A percentile compares a stretch with the other conserved stretches of the same genome.
These are phyloP conservation scores for Calephelis virginiensis DNA, from an alignment of 1,140 invertebrate species.

Conservation along the genomic window DNA sequence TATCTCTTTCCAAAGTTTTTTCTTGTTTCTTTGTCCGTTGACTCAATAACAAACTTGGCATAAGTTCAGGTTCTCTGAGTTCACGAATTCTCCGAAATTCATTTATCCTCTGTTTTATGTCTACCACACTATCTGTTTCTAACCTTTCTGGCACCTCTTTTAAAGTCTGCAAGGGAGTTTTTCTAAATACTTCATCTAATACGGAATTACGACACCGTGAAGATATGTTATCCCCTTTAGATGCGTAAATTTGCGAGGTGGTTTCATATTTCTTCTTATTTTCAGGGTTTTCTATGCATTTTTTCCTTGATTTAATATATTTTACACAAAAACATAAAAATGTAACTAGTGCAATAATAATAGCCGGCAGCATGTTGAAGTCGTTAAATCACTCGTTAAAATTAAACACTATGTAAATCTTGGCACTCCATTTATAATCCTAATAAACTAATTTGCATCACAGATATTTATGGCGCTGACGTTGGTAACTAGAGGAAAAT, in stretches of 20 bases:
- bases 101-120: not conserved
- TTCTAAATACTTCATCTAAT: not conserved
- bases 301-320: slow-evolving; percentile 9
- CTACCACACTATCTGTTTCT: not conserved
- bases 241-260: not conserved
- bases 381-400: slow-evolving; percentile 8
- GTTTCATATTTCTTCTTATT: not conserved
- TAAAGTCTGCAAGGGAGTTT: slow-evolving; percentile 7
- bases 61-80: slow-evolving; percentile 5
- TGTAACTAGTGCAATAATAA: slow-evolving; percentile 14
- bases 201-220: not conserved
- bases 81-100: not conserved
- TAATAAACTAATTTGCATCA: slow-evolving; percentile 17
- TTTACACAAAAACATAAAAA: slow-evolving; percentile 8
- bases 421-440: slow-evolving; percentile 17
- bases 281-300: not conserved
- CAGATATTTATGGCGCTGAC: slow-evolving; percentile 13
- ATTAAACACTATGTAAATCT: slow-evolving; percentile 17
- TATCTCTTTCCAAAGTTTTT: slow-evolving; percentile 49
- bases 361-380: slow-evolving; percentile 12
- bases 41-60: slow-evolving; percentile 42
- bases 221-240: not conserved
- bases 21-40: slow-evolving; percentile 36
- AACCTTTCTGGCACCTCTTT: slow-evolving; percentile 9
- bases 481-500: not conserved